phyloP scores from a whole-genome alignment of 2,113 vertebrate genomes.

The Paracyprichromis sp. region DNA sequence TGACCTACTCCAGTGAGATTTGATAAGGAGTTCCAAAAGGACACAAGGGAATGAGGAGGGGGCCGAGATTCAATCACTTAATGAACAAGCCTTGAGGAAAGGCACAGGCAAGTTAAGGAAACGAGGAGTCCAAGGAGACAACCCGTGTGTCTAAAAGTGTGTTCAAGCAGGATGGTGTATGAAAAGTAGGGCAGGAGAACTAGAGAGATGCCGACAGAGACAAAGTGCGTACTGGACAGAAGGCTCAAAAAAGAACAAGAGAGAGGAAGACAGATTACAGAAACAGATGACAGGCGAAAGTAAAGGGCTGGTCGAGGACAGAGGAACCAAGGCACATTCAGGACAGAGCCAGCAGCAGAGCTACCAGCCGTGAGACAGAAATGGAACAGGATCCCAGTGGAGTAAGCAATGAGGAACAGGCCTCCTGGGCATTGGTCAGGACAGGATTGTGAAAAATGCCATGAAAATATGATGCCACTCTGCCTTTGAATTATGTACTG shows the following conservation, averaged over 20 bases:
- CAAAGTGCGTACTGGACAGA: neutral
- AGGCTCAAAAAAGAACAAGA: conserved; percentile 18
- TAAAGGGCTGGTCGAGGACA: conserved; percentile 17
- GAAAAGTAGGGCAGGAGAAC: conserved; percentile 16
- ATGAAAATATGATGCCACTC: neutral
- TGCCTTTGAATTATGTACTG: neutral
- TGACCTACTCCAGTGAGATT: conserved; percentile 40
- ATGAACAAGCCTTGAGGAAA: neutral
- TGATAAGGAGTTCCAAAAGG: conserved; percentile 36
- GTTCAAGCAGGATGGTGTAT: neutral
- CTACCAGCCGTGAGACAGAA: conserved; percentile 34
- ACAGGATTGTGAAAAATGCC: neutral
- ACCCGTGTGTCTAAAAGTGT: neutral
- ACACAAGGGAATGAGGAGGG: conserved; percentile 9
- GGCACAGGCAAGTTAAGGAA: neutral
- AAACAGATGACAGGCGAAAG: neutral
- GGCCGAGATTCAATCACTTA: conserved; percentile 26
- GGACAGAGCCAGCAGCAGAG: conserved; percentile 24
- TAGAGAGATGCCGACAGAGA: neutral
- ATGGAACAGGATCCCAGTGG: conserved; percentile 45
- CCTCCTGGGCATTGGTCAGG: conserved; percentile 24
- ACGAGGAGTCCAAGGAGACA: neutral
- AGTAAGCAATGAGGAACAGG: conserved; percentile 19
- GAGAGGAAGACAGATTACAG: conserved; percentile 37
- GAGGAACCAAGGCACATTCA: conserved; percentile 30